Conservation (phyloP, 2,888 invertebrate genomes). For the Serripes groenlandicus region DNA sequence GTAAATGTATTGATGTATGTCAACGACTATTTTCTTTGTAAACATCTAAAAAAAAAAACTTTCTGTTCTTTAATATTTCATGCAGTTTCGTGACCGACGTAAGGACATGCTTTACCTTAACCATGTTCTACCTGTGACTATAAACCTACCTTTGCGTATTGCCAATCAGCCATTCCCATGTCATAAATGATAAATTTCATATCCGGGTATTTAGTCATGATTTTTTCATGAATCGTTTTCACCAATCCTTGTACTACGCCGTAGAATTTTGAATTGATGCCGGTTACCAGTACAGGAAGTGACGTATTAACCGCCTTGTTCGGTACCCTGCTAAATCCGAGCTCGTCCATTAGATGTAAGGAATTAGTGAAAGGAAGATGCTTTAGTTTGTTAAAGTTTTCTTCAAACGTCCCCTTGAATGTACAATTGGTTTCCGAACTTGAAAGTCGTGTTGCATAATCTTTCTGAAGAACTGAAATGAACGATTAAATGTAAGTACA, state of each 20-base stretch:
- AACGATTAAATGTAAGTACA: too few species aligned
- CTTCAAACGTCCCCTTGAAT: slow-evolving; percentile 37
- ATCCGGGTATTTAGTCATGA: background rate
- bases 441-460: too few species aligned
- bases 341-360: slow-evolving; percentile 17
- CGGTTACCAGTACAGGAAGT: slow-evolving; percentile 44
- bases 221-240: background rate
- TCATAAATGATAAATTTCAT: background rate
- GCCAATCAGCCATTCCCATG: background rate
- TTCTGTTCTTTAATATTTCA: too few species aligned
- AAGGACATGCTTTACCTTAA: too few species aligned
- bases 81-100: too few species aligned
- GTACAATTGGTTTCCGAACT: too few species aligned
- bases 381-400: slow-evolving; percentile 39
- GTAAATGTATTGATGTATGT: too few species aligned
- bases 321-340: slow-evolving; percentile 22
- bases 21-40: too few species aligned
- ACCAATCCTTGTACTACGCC: background rate
- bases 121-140: too few species aligned
- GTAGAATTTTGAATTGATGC: background rate
- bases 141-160: background rate
- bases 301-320: background rate
- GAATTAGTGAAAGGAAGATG: slow-evolving; percentile 18
- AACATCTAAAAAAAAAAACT: too few species aligned
- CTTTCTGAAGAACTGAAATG: too few species aligned